Evolutionary conservation across 2,113 vertebrate genomes (phyloP).

Genomic region (Petroica traversi): DNA sequence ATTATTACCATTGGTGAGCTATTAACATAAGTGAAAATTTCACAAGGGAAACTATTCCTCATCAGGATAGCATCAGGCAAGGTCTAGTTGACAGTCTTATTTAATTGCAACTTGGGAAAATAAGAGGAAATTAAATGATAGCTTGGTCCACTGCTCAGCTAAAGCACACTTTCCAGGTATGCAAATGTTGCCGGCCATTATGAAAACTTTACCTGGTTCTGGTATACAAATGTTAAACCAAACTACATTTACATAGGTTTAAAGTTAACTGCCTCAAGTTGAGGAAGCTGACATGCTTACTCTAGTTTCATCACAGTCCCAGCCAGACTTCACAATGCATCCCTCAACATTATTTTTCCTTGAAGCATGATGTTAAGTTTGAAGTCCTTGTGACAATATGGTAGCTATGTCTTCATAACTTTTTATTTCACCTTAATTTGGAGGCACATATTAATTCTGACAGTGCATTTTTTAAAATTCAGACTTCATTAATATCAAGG

Average conservation of each 20-base stretch:
- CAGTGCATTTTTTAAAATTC: neutral
- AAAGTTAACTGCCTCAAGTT: neutral
- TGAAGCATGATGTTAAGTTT: neutral
- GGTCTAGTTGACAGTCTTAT: neutral
- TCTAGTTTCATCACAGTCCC: neutral
- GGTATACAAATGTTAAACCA: neutral
- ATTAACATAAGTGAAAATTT: neutral
- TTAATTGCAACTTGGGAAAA: neutral
- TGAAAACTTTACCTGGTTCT: neutral
- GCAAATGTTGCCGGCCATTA: neutral
- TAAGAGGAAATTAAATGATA: neutral
- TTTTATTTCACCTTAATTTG: neutral
- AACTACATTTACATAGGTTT: neutral
- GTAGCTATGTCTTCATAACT: neutral
- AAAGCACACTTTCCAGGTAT: neutral
- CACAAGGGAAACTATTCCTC: neutral
- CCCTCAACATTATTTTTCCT: rapidly evolving
- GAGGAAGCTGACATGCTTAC: neutral
- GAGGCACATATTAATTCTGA: neutral
- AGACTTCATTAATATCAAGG: neutral
- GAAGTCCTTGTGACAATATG: neutral
- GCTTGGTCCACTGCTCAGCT: neutral
- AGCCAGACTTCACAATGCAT: neutral
- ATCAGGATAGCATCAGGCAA: neutral
- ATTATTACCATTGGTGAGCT: neutral